Percentiles rank a stretch among this genome's conserved stretches.
Conservation (phyloP, 2,888 invertebrate species). For the Deilephila elpenor region DNA sequence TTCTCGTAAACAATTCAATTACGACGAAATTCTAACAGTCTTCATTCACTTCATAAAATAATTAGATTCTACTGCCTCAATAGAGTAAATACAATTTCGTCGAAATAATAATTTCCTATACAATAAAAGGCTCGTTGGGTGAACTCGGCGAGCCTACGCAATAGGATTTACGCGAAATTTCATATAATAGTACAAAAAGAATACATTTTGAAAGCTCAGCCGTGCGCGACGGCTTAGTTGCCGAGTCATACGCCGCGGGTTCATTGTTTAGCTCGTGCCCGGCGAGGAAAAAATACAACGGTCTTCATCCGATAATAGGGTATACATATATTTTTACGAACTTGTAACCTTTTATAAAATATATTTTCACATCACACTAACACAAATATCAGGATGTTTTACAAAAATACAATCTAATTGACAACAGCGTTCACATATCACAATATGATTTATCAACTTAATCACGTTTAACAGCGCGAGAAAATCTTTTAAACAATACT, state of each 20-base stretch:
- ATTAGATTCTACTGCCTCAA: background rate
- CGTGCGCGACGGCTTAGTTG: background rate
- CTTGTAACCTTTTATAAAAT: background rate
- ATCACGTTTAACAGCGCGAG: too few relatives aligned
- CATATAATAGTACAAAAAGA: constrained; percentile 12
- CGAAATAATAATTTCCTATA: background rate
- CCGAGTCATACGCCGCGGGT: constrained; percentile 3
- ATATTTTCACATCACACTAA: too few relatives aligned
- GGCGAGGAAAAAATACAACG: constrained; percentile 3
- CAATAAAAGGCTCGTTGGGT: constrained; percentile 1
- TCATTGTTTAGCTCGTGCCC: constrained; percentile 7
- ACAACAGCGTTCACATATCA: too few relatives aligned
- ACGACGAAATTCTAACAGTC: too few relatives aligned
- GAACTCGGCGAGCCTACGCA: background rate
- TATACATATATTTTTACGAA: background rate
- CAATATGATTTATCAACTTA: too few relatives aligned
- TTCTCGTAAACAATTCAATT: too few relatives aligned
- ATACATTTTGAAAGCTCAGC: background rate
- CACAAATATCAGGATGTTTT: too few relatives aligned
- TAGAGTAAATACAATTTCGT: background rate
- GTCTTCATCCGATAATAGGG: constrained; percentile 7
- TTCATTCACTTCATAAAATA: background rate
- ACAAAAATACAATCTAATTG: too few relatives aligned
- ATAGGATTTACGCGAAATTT: constrained; percentile 10
- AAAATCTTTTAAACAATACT: too few relatives aligned